Conservation (phyloP, 2,888 invertebrate species). For the Cephonodes hylas region DNA sequence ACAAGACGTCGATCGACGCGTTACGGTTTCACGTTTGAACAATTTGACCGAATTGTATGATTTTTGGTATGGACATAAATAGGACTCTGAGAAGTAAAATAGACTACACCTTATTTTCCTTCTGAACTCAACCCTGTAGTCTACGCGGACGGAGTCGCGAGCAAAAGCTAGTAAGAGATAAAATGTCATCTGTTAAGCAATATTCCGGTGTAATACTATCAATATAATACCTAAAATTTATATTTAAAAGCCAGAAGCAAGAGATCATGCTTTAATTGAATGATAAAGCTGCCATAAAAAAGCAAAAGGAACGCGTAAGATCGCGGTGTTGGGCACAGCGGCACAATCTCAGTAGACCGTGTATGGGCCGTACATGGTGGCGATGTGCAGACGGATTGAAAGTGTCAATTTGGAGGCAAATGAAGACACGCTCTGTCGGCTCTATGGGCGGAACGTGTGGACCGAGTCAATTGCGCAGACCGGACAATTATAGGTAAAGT, state of each 20-base stretch:
- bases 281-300: background rate
- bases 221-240: background rate
- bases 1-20: too few species aligned
- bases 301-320: background rate
- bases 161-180: too few species aligned
- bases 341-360: background rate
- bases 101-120: too few species aligned
- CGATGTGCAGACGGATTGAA: background rate
- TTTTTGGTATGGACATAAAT: too few species aligned
- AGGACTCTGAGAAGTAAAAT: too few species aligned
- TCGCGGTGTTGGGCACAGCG: too few species aligned
- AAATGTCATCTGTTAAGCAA: too few species aligned
- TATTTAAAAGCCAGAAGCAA: background rate
- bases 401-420: constrained; percentile 7
- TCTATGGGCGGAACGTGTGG: constrained; percentile 2
- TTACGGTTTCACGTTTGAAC: too few species aligned
- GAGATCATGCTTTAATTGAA: background rate
- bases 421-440: background rate
- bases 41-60: too few species aligned
- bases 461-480: background rate
- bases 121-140: too few species aligned
- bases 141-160: too few species aligned
- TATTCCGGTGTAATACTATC: too few species aligned
- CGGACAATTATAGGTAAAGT: background rate
- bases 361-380: background rate